phyloP scores from a whole-genome alignment of 1,140 invertebrate genomes.

The Caenorhabditis briggsae region DNA sequence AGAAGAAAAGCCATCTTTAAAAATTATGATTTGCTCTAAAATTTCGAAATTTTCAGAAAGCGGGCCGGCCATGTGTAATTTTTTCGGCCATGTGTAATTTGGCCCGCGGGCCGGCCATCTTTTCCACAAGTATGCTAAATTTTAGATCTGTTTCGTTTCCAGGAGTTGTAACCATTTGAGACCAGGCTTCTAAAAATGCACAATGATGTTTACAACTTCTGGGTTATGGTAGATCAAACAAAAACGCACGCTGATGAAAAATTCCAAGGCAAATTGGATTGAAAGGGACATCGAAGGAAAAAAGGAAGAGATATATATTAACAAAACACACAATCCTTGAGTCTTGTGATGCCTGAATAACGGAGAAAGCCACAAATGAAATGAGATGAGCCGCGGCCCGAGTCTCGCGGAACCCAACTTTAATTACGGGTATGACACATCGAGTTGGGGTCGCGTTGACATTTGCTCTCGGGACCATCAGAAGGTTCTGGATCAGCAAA shows the following conservation, averaged over 20 bases:
- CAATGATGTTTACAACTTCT: too few species aligned
- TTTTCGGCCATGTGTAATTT: too few species aligned
- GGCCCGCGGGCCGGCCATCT: too few species aligned
- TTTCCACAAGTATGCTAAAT: too few species aligned
- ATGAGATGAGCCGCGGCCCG: constrained; percentile 22
- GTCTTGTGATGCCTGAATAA: constrained; percentile 14
- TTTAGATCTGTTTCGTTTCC: too few species aligned
- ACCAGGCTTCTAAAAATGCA: too few species aligned
- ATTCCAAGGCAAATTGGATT: neutral
- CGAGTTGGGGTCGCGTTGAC: neutral
- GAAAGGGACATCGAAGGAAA: neutral
- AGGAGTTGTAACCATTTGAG: too few species aligned
- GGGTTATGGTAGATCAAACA: neutral
- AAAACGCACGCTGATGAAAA: neutral
- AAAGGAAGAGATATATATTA: neutral
- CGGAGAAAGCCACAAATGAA: neutral
- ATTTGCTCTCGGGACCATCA: neutral
- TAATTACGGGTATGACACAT: constrained; percentile 40
- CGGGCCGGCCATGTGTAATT: too few species aligned
- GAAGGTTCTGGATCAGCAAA: neutral
- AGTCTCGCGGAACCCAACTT: neutral
- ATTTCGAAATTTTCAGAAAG: too few species aligned
- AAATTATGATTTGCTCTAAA: too few species aligned
- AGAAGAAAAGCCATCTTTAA: too few species aligned
- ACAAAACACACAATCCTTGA: constrained; percentile 16